Conservation (phyloP, 1,140 invertebrate genomes). For the Penaeus japonicus region DNA sequence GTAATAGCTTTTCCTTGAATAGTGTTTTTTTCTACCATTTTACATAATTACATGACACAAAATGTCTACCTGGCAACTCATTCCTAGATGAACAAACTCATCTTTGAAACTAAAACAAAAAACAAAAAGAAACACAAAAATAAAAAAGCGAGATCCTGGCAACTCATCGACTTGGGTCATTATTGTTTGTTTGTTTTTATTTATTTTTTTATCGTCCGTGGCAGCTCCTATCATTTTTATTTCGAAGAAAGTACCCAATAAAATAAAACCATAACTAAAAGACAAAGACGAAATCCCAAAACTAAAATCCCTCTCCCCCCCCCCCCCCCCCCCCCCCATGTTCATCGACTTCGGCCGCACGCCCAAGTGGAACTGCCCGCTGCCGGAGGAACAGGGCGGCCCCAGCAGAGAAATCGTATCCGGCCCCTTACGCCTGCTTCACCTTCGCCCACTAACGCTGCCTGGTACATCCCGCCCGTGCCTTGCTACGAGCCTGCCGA, state of each 20-base stretch:
- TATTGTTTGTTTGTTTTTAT: neutral
- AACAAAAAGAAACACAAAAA: no score
- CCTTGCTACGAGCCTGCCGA: slow-evolving; percentile 88
- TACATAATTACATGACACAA: no score
- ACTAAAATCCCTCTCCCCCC: neutral
- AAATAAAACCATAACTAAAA: no score
- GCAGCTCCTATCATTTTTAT: neutral
- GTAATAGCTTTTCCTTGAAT: no score
- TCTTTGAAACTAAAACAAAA: no score
- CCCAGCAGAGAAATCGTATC: neutral
- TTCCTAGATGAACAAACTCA: no score
- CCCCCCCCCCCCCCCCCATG: slow-evolving; percentile 69
- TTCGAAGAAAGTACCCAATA: no score
- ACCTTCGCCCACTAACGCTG: slow-evolving; percentile 3
- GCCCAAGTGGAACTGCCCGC: slow-evolving; percentile 91
- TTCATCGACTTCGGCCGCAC: slow-evolving; percentile 86
- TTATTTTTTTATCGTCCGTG: neutral
- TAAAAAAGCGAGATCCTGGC: no score
- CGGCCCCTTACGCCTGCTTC: slow-evolving; percentile 34
- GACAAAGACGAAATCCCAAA: neutral
- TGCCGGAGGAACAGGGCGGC: slow-evolving; percentile 71
- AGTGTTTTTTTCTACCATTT: no score
- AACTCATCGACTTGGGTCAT: no score
- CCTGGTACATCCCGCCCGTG: slow-evolving; percentile 86
- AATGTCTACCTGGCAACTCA: no score